Conservation (phyloP, 35 echinoderm and acorn worm species). For the Eucidaris tribuloides region DNA sequence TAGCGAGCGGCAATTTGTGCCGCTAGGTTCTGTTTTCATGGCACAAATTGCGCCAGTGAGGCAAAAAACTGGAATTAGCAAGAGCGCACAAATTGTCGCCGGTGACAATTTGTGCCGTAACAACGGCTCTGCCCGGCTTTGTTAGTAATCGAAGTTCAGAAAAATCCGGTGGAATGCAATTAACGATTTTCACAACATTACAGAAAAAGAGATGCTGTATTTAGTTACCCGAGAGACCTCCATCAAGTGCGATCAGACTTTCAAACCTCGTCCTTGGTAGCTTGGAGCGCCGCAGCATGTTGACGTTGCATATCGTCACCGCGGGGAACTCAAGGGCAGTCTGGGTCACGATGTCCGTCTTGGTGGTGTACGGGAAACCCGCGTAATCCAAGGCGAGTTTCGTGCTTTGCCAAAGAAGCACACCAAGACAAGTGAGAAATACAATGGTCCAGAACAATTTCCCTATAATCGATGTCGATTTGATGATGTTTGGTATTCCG, state of each 20-base stretch:
- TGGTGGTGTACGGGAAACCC: constrained; percentile 58
- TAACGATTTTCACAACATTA: too few species aligned
- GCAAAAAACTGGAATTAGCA: too few species aligned
- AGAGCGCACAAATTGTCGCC: too few species aligned
- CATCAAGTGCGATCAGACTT: constrained; percentile 30
- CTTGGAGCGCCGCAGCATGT: constrained; percentile 54
- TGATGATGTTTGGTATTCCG: not conserved
- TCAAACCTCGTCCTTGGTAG: constrained; percentile 27
- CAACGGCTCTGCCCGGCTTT: too few species aligned
- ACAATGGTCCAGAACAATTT: not conserved
- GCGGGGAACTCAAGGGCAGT: constrained; percentile 48
- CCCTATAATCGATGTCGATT: not conserved
- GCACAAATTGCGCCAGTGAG: too few species aligned
- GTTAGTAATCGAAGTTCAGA: too few species aligned
- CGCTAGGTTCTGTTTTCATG: too few species aligned
- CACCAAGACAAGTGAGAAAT: not conserved
- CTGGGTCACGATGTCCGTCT: constrained; percentile 46
- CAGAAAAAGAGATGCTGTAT: too few species aligned
- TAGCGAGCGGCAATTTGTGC: too few species aligned
- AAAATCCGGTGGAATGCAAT: too few species aligned
- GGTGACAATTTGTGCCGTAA: too few species aligned
- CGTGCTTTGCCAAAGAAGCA: not conserved
- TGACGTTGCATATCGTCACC: constrained; percentile 69
- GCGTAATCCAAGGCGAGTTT: constrained; percentile 35
- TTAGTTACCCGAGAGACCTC: not conserved